Conservation (phyloP, 2,797 vertebrate genomes). For the Pristis pectinata region DNA sequence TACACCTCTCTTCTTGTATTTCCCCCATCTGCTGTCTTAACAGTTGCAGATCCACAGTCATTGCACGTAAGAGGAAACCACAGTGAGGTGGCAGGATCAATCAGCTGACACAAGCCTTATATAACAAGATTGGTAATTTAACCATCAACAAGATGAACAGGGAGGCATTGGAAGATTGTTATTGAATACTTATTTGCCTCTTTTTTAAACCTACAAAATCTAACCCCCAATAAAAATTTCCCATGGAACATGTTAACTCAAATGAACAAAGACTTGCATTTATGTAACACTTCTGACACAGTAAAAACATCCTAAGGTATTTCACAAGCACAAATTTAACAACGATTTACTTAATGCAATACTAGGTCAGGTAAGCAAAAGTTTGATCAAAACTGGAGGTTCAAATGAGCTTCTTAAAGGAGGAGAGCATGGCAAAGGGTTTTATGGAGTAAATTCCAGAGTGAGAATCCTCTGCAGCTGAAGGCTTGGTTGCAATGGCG, state of each 20-base stretch:
- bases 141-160: background rate
- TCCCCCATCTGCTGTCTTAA: background rate
- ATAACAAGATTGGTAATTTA: background rate
- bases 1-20: background rate
- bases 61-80: background rate
- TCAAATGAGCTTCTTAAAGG: background rate
- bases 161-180: background rate
- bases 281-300: background rate
- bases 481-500: background rate
- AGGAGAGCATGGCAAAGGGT: background rate
- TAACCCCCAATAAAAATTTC: background rate
- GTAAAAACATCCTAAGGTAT: background rate
- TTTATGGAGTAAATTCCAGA: background rate
- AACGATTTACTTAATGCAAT: background rate
- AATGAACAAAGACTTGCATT: background rate
- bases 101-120: background rate
- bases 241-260: background rate
- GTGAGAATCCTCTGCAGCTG: background rate
- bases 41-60: background rate
- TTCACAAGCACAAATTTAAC: background rate
- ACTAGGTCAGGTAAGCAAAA: background rate
- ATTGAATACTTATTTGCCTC: background rate
- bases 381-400: background rate
- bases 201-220: background rate
- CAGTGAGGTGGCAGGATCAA: background rate